Conservation (phyloP, 2,797 vertebrate genomes). For the Coracias cyanogaster region DNA sequence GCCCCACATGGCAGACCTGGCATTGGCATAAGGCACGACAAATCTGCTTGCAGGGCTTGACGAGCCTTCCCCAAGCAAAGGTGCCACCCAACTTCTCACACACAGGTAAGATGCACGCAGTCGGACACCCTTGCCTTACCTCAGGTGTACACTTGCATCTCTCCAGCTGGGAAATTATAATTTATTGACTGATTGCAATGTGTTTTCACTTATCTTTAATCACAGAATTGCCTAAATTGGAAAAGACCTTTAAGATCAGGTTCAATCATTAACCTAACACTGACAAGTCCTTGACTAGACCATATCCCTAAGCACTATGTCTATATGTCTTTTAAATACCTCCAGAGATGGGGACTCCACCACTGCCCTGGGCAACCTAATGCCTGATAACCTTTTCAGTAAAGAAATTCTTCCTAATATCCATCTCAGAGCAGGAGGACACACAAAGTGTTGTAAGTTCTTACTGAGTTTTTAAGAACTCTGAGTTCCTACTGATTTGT, state of each 20-base stretch:
- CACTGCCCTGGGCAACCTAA: no score
- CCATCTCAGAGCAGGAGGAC: not conserved
- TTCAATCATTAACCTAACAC: no score
- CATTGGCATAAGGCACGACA: fast-evolving
- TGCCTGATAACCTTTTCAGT: no score
- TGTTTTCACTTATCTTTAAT: not conserved
- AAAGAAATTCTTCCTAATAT: no score
- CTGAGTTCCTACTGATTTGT: not conserved
- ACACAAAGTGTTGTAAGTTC: not conserved
- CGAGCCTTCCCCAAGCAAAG: fast-evolving
- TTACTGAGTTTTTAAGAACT: not conserved
- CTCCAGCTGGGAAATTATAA: not conserved
- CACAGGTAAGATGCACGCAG: fast-evolving
- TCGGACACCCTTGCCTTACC: not conserved
- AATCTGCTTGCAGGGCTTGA: not conserved
- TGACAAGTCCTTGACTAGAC: no score
- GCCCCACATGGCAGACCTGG: fast-evolving
- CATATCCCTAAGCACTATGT: no score
- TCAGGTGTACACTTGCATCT: not conserved
- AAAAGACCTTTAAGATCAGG: no score
- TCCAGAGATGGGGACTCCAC: no score
- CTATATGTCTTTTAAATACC: no score
- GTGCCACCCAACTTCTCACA: not conserved
- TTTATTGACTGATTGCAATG: not conserved
- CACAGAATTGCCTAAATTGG: no score